These are phyloP conservation scores for Stigmatopora argus DNA, from an alignment of 2,113 vertebrate species.

Conservation along the genomic window DNA sequence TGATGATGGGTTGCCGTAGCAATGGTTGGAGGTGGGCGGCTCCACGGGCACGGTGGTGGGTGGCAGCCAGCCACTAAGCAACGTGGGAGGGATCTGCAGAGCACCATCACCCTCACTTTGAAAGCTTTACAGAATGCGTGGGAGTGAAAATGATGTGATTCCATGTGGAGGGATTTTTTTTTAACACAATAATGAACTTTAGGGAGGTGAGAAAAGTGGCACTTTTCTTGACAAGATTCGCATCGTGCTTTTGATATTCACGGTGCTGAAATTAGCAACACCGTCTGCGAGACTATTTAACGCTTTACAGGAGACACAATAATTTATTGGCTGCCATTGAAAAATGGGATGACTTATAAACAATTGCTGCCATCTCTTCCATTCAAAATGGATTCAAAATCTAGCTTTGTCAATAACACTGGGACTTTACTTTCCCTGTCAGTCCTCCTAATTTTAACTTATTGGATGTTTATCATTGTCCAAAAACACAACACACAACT, in stretches of 20 bases:
- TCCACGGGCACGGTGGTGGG: conserved; percentile 62
- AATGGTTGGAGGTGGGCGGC: conserved; percentile 65
- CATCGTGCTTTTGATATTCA: not conserved
- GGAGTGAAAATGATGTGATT: conserved; percentile 35
- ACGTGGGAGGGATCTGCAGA: conserved; percentile 65
- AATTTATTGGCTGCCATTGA: no score
- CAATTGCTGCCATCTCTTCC: no score
- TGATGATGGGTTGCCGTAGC: conserved; percentile 63
- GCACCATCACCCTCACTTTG: conserved; percentile 61
- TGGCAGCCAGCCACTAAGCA: conserved; percentile 65
- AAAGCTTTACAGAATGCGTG: conserved; percentile 61
- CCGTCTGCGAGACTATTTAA: not conserved
- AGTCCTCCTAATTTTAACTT: no score
- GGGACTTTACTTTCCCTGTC: no score
- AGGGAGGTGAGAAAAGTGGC: conserved; percentile 6
- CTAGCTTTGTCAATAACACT: no score
- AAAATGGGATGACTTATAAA: no score
- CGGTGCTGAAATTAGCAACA: not conserved
- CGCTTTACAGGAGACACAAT: no score
- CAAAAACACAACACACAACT: no score
- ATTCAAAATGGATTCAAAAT: no score
- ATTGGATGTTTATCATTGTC: no score
- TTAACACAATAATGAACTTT: conserved; percentile 26
- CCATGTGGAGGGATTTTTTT: not conserved
- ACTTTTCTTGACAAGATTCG: not conserved